These are phyloP conservation scores for Ormyrus rosae DNA, from an alignment of 2,888 invertebrate genomes.

Conservation along the genomic window DNA sequence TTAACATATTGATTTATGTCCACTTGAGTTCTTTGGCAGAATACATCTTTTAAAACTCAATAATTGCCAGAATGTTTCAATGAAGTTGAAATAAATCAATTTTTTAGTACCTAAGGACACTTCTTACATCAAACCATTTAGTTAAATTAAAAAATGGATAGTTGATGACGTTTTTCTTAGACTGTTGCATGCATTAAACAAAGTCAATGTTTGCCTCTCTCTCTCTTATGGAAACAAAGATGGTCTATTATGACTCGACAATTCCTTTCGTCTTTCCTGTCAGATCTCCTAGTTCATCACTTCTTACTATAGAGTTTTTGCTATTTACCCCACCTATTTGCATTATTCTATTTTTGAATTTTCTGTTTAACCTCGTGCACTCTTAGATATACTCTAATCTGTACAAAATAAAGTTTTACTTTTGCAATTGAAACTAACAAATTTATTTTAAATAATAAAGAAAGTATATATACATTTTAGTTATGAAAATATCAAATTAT, in stretches of 20 bases:
- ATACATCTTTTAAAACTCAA: conserved; percentile 50
- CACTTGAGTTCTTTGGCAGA: conserved; percentile 27
- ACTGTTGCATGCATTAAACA: not conserved
- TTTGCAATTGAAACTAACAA: too few species aligned
- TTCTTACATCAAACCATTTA: not conserved
- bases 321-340: not conserved
- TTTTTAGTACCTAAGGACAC: not conserved
- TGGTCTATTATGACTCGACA: conserved; percentile 35
- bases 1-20: conserved; percentile 50
- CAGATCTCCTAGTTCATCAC: not conserved
- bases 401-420: not conserved
- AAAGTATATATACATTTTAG: too few species aligned
- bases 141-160: conserved; percentile 12
- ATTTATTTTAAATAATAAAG: too few species aligned
- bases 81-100: too few species aligned
- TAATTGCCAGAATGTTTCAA: conserved; percentile 4
- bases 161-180: conserved; percentile 7
- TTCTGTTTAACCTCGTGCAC: too few species aligned
- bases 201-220: not conserved
- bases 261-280: conserved; percentile 33
- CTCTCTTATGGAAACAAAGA: conserved; percentile 15
- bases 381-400: too few species aligned
- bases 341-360: not conserved
- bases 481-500: too few species aligned
- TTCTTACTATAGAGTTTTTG: not conserved